These are phyloP conservation scores for Charina bottae DNA, from an alignment of 2,113 vertebrate genomes.

Conservation along the genomic window DNA sequence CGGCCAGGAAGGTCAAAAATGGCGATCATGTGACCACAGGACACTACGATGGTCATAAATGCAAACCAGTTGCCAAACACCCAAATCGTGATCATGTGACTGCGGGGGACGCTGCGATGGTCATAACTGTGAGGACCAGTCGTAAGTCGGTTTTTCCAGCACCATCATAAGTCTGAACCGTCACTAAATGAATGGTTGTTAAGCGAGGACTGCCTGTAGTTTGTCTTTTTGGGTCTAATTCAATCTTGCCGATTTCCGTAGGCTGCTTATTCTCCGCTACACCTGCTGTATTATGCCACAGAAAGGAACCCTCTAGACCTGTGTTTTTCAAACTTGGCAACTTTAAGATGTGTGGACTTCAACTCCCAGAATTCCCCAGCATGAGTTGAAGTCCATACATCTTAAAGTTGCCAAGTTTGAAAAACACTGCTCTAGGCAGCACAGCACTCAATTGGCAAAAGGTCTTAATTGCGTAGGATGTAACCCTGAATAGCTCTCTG, in stretches of 20 bases:
- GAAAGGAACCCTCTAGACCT: background rate
- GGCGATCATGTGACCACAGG: too few relatives aligned
- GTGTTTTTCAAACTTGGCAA: background rate
- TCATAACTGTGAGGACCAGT: too few relatives aligned
- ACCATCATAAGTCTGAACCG: too few relatives aligned
- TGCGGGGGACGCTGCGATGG: too few relatives aligned
- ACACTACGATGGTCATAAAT: too few relatives aligned
- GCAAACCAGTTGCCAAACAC: too few relatives aligned
- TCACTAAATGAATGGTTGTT: too few relatives aligned
- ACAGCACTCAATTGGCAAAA: background rate
- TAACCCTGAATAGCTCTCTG: background rate
- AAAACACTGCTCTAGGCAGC: background rate
- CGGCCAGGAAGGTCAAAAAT: too few relatives aligned
- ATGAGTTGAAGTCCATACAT: background rate
- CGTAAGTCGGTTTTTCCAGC: too few relatives aligned
- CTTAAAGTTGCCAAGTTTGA: background rate
- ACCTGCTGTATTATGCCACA: background rate
- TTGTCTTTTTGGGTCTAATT: background rate
- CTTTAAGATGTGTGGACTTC: background rate
- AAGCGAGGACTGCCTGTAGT: background rate
- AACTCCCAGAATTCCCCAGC: background rate
- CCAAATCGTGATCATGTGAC: too few relatives aligned
- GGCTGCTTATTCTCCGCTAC: background rate
- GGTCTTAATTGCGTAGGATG: background rate
- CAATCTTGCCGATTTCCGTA: background rate